phyloP scores from a whole-genome alignment of 1,140 invertebrate species.

The Andricus grossulariae region DNA sequence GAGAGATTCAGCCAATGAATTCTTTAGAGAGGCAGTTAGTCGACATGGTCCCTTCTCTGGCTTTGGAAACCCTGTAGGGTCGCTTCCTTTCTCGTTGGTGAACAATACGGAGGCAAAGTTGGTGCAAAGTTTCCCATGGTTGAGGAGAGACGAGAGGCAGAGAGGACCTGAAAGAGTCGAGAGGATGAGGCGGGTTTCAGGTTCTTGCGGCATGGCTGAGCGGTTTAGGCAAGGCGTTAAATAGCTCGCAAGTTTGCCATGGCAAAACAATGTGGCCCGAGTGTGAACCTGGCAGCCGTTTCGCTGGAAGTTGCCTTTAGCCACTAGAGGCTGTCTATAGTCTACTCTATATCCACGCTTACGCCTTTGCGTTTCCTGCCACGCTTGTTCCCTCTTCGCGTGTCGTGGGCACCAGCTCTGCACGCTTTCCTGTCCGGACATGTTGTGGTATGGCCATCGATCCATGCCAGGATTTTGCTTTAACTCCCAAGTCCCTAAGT shows the following conservation, averaged over 20 bases:
- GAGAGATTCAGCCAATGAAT: slow-evolving; percentile 16
- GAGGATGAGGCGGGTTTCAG: slow-evolving; percentile 51
- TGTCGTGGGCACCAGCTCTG: slow-evolving; percentile 30
- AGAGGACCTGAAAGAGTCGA: slow-evolving; percentile 48
- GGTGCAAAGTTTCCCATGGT: slow-evolving; percentile 59
- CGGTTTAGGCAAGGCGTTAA: slow-evolving; percentile 69
- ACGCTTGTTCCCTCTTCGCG: slow-evolving; percentile 51
- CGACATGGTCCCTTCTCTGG: neutral
- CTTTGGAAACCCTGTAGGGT: slow-evolving; percentile 19
- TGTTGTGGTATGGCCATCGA: neutral
- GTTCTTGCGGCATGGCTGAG: slow-evolving; percentile 62
- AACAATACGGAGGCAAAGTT: slow-evolving; percentile 63
- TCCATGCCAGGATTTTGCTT: neutral
- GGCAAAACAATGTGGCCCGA: slow-evolving; percentile 69
- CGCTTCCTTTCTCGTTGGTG: slow-evolving; percentile 60
- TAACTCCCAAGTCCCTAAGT: slow-evolving; percentile 7
- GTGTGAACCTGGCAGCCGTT: slow-evolving; percentile 65
- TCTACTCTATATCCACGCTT: slow-evolving; percentile 48
- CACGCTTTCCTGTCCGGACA: slow-evolving; percentile 12
- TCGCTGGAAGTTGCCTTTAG: slow-evolving; percentile 57
- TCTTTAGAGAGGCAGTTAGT: slow-evolving; percentile 17
- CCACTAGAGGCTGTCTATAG: slow-evolving; percentile 43
- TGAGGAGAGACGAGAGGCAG: slow-evolving; percentile 43
- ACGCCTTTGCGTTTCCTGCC: slow-evolving; percentile 47
- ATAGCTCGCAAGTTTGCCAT: slow-evolving; percentile 71